A percentile compares a stretch with the other conserved stretches of the same genome.
Conservation (phyloP, 2,888 invertebrate species). For the Leptopterna dolabrata region DNA sequence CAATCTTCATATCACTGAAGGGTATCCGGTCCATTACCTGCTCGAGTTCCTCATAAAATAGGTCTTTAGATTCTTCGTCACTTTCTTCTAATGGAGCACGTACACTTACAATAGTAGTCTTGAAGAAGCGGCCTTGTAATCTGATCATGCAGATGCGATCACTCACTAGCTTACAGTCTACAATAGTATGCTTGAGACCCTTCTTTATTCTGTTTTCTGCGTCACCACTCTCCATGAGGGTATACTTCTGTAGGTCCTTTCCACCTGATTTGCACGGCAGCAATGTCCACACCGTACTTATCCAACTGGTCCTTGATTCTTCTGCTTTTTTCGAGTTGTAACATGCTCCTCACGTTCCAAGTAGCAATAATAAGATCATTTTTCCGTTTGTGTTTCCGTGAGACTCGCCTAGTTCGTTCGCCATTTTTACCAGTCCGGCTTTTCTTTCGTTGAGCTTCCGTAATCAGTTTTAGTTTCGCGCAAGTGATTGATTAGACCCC, state of each 20-base stretch:
- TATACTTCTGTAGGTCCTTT: neutral
- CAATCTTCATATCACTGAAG: neutral
- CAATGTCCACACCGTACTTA: too few species aligned
- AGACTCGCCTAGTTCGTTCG: too few species aligned
- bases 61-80: neutral
- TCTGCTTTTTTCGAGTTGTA: too few species aligned
- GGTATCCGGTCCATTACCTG: neutral
- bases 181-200: neutral
- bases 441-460: too few species aligned
- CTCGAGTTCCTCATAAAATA: neutral
- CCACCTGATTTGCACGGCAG: neutral
- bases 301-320: too few species aligned
- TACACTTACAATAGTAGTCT: neutral
- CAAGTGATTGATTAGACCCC: too few species aligned
- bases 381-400: too few species aligned
- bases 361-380: too few species aligned
- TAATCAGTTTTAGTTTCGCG: too few species aligned
- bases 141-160: too few species aligned
- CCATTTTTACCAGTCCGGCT: too few species aligned
- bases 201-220: neutral
- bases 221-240: neutral
- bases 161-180: neutral
- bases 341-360: too few species aligned
- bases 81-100: neutral
- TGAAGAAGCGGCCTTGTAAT: neutral